Evolutionary conservation across 2,797 vertebrate species (phyloP).

Genomic region (Acanthiza pusilla): DNA sequence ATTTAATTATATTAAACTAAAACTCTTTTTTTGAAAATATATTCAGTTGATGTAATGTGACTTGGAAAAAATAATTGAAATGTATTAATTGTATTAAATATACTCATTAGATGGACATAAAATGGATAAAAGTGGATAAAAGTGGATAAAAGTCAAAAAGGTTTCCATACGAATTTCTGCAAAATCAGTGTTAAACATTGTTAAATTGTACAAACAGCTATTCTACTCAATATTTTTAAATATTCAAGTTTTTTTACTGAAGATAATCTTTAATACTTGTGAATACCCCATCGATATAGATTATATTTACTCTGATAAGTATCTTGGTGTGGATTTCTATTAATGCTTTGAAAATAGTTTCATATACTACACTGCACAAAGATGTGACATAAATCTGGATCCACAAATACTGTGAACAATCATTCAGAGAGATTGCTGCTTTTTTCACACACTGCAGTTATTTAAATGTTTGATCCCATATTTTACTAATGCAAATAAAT

Average conservation of each 20-base stretch:
- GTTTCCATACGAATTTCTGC: neutral
- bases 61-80: neutral
- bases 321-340: conserved; percentile 37
- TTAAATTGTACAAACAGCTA: neutral
- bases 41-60: neutral
- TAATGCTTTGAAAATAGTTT: conserved; percentile 35
- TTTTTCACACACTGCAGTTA: neutral
- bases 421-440: neutral
- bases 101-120: neutral
- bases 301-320: conserved; percentile 9
- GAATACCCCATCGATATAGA: neutral
- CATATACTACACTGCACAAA: neutral
- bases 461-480: neutral
- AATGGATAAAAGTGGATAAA: neutral
- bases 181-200: neutral
- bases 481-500: conserved; percentile 35
- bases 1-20: neutral
- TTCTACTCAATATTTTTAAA: neutral
- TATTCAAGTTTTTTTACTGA: neutral
- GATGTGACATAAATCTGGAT: conserved; percentile 27
- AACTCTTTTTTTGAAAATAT: neutral
- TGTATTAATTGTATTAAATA: neutral
- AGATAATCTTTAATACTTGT: neutral
- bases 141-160: conserved; percentile 13
- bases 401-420: neutral